A percentile compares a stretch with the other conserved stretches of the same genome.
Conservation (phyloP, 2,113 vertebrate genomes). For the Illadopsis cleaveri region DNA sequence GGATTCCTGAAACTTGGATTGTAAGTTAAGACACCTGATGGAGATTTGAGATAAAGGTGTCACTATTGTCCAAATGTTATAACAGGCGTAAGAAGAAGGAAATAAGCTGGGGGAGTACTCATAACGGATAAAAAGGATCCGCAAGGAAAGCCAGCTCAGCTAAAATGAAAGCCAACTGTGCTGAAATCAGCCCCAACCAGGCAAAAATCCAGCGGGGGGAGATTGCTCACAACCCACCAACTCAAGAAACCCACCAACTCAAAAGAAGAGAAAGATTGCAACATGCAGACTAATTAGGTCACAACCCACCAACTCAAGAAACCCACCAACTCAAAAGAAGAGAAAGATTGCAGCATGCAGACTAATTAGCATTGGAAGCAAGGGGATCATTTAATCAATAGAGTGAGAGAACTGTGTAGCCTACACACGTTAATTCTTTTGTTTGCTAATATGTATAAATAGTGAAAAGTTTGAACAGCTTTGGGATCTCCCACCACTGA, state of each 20-base stretch:
- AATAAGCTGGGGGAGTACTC: background rate
- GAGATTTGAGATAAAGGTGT: background rate
- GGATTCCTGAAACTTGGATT: background rate
- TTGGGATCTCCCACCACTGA: background rate
- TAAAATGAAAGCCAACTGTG: background rate
- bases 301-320: background rate
- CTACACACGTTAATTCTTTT: background rate
- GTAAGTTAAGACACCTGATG: background rate
- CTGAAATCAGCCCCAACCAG: background rate
- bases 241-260: background rate
- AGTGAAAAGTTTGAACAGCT: background rate
- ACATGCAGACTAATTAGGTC: background rate
- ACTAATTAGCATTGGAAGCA: background rate
- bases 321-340: background rate
- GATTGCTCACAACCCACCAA: background rate
- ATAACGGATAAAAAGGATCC: background rate
- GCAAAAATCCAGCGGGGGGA: background rate
- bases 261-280: background rate
- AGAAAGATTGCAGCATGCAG: background rate
- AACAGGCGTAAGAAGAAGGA: background rate
- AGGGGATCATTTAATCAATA: background rate
- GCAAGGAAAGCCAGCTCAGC: background rate
- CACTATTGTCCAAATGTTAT: background rate
- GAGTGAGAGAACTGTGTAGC: background rate
- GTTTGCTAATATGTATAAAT: background rate